A percentile compares a stretch with the other conserved stretches of the same genome.
These are phyloP conservation scores for Aldrovandia affinis DNA, from an alignment of 2,797 vertebrate genomes.

Conservation along the genomic window DNA sequence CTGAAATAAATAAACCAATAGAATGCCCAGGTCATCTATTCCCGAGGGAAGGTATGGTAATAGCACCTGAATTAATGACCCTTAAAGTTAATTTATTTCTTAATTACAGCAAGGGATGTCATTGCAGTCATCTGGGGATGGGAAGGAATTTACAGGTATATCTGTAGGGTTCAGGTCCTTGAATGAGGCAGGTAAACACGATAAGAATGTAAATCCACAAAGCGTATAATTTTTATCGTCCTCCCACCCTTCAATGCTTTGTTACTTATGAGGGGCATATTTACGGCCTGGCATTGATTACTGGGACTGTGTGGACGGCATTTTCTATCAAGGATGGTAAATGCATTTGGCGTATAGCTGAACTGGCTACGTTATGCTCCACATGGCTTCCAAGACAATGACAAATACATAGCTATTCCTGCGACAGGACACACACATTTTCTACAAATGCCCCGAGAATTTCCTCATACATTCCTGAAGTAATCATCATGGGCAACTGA, in stretches of 20 bases:
- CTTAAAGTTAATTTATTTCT: constrained; percentile 22
- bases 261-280: constrained; percentile 53
- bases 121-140: constrained; percentile 10
- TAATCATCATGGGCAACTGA: neutral
- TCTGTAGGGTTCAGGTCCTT: constrained; percentile 14
- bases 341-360: neutral
- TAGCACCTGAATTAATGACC: constrained; percentile 11
- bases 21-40: constrained; percentile 10
- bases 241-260: constrained; percentile 53
- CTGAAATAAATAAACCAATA: constrained; percentile 12
- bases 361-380: neutral
- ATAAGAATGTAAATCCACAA: constrained; percentile 17
- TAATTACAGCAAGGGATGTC: constrained; percentile 21
- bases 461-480: neutral
- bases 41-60: constrained; percentile 3
- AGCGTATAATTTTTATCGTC: constrained; percentile 45
- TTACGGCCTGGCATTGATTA: constrained; percentile 51
- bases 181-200: constrained; percentile 13
- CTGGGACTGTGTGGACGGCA: constrained; percentile 38
- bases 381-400: neutral
- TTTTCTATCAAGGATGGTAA: constrained; percentile 11
- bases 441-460: neutral
- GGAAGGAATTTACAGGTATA: constrained; percentile 21
- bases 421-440: neutral
- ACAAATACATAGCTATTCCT: neutral